Conservation (phyloP, 1,140 invertebrate genomes). For the Heterodera schachtii region DNA sequence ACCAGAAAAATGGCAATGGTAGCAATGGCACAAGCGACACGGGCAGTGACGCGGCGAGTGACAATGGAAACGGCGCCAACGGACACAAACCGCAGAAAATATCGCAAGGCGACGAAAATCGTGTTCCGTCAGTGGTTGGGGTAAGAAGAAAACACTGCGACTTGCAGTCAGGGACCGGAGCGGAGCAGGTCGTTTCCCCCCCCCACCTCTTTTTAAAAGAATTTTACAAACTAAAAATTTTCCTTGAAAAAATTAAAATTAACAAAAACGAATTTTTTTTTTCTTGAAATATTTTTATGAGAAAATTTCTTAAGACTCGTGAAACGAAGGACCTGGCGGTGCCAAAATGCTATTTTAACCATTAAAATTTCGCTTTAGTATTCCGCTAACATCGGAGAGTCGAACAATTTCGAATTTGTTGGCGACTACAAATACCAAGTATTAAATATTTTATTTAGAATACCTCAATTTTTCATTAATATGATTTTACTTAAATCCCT, state of each 20-base stretch:
- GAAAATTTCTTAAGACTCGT: too few species aligned
- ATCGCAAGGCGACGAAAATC: background rate
- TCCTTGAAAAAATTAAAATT: too few species aligned
- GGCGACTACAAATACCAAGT: conserved; percentile 26
- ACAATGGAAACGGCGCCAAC: conserved; percentile 15
- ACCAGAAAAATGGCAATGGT: background rate
- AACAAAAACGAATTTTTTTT: too few species aligned
- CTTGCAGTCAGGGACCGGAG: too few species aligned
- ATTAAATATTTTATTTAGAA: too few species aligned
- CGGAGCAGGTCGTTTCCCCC: too few species aligned
- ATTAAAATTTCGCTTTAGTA: conserved; percentile 18
- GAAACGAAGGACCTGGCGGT: too few species aligned
- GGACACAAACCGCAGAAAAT: background rate
- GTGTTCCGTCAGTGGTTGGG: conserved; percentile 30
- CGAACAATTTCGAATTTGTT: conserved; percentile 30
- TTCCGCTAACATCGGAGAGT: conserved; percentile 26
- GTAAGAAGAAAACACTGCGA: too few species aligned
- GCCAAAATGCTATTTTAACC: too few species aligned
- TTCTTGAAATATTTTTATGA: background rate
- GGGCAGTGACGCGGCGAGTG: conserved; percentile 13
- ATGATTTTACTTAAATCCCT: background rate
- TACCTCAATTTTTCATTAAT: background rate
- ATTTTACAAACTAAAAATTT: too few species aligned
- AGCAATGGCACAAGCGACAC: conserved; percentile 5
- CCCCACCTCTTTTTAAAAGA: too few species aligned